phyloP scores from a whole-genome alignment of 2,888 invertebrate species.

The Salticus scenicus region DNA sequence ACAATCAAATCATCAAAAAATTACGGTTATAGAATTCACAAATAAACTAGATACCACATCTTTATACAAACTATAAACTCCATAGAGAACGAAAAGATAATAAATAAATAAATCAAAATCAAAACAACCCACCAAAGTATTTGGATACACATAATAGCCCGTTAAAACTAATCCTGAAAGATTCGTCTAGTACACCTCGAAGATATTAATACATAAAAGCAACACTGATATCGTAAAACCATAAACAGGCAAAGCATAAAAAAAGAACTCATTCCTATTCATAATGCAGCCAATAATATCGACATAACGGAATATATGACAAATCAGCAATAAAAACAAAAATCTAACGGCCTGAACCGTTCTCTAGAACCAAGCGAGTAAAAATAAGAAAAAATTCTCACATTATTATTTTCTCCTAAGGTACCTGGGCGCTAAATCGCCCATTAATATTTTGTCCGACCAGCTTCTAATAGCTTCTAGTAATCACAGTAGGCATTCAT shows the following conservation, averaged over 20 bases:
- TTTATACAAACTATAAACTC: no score
- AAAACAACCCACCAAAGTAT: no score
- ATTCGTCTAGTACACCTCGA: neutral
- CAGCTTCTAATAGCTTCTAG: constrained; percentile 59
- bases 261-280: neutral
- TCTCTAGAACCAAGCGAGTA: constrained; percentile 1
- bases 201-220: neutral
- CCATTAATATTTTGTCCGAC: constrained; percentile 67
- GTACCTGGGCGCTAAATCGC: constrained; percentile 56
- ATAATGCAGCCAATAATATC: constrained; percentile 1
- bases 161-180: neutral
- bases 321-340: constrained; percentile 36
- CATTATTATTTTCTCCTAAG: constrained; percentile 49
- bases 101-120: no score
- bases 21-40: no score
- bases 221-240: neutral
- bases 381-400: constrained; percentile 11
- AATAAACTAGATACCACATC: no score
- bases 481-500: constrained; percentile 67
- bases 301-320: constrained; percentile 24
- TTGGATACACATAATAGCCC: no score
- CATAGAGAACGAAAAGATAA: no score
- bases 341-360: constrained; percentile 6
- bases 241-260: neutral
- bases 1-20: no score